These are phyloP conservation scores for Siniperca scherzeri DNA, from an alignment of 2,797 vertebrate species.

Conservation along the genomic window DNA sequence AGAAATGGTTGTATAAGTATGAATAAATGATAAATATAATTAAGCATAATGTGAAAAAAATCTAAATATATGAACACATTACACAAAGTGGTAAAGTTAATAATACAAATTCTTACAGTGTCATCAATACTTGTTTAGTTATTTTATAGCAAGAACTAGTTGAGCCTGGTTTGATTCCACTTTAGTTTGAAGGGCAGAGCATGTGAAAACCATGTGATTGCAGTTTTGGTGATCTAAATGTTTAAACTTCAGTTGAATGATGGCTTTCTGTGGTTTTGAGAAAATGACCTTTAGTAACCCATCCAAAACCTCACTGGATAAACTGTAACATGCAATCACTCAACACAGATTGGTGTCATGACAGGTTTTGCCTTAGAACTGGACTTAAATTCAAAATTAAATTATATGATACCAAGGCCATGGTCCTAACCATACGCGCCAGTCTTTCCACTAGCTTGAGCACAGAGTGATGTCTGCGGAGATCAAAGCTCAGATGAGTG, in stretches of 20 bases:
- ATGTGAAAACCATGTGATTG: background rate
- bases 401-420: background rate
- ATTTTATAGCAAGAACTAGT: background rate
- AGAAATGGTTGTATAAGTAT: background rate
- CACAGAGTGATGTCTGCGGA: constrained; percentile 28
- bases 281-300: background rate
- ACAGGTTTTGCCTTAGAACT: background rate
- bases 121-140: background rate
- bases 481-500: constrained; percentile 61
- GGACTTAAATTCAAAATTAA: background rate
- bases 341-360: background rate
- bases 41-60: background rate
- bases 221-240: background rate
- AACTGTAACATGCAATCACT: background rate
- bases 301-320: background rate
- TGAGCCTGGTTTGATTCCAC: background rate
- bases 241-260: background rate
- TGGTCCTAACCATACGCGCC: background rate
- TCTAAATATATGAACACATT: too few relatives aligned
- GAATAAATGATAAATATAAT: background rate
- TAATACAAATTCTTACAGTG: background rate
- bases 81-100: background rate
- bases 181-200: background rate
- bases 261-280: background rate
- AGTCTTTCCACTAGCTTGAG: background rate